Conservation (phyloP, 2,797 vertebrate genomes). For the Miichthys miiuy region DNA sequence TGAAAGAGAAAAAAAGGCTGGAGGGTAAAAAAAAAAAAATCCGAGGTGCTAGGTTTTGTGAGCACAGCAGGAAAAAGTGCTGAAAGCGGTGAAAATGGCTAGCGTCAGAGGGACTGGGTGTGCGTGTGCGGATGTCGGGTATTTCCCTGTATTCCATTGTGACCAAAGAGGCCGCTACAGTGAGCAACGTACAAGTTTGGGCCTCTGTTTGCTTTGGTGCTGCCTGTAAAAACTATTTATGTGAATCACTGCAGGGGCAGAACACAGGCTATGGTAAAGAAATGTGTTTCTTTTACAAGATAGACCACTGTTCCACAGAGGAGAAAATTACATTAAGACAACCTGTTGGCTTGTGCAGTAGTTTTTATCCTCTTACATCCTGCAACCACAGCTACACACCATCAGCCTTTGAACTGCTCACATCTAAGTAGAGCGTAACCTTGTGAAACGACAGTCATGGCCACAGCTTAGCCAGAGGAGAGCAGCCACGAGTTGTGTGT, state of each 20-base stretch:
- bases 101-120: conserved; percentile 70
- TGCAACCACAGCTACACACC: conserved; percentile 31
- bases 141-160: conserved; percentile 74
- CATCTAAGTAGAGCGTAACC: conserved; percentile 55
- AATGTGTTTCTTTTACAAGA: conserved; percentile 41
- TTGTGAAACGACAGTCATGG: conserved; percentile 63
- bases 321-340: conserved; percentile 49
- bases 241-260: conserved; percentile 42
- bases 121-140: conserved; percentile 36
- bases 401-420: conserved; percentile 46
- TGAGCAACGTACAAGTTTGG: conserved; percentile 37
- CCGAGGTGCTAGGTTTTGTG: conserved; percentile 83
- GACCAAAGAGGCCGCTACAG: conserved; percentile 62
- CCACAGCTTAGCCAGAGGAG: conserved; percentile 54
- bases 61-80: conserved; percentile 87
- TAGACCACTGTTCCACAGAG: conserved; percentile 17
- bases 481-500: conserved; percentile 61
- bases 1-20: conserved; percentile 79
- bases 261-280: conserved; percentile 51
- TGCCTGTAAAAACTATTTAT: conserved; percentile 51
- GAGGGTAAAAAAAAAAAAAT: conserved; percentile 62
- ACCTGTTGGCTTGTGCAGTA: conserved; percentile 48
- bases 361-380: conserved; percentile 35
- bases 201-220: conserved; percentile 52
- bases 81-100: conserved; percentile 83